Percentiles rank a stretch among this genome's conserved stretches.
These are phyloP conservation scores for Drosophila eohydei DNA, from an alignment of 2,888 invertebrate species.

Conservation along the genomic window DNA sequence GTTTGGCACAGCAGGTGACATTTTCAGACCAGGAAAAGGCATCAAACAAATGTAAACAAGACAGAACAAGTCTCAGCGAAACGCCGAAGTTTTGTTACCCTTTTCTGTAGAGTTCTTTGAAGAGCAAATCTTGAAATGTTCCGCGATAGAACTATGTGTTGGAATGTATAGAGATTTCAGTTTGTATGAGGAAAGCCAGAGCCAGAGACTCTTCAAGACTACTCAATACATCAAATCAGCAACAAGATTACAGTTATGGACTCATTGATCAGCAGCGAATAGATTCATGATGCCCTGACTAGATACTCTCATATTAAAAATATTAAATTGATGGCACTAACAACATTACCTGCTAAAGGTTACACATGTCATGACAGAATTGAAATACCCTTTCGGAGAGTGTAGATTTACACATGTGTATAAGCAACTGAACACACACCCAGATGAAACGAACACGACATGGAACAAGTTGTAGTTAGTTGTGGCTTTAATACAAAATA, in stretches of 20 bases:
- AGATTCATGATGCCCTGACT: not conserved
- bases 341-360: not conserved
- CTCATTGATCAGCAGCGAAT: not conserved
- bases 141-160: not conserved
- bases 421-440: constrained; percentile 55
- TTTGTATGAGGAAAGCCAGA: not conserved
- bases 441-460: constrained; percentile 64
- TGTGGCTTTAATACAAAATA: constrained; percentile 75
- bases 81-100: not conserved
- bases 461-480: constrained; percentile 69
- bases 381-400: not conserved
- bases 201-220: not conserved
- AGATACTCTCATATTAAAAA: too few species aligned
- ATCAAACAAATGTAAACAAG: constrained; percentile 49
- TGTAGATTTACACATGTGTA: not conserved
- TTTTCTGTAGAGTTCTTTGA: not conserved
- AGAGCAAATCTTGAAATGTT: not conserved
- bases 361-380: not conserved
- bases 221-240: not conserved
- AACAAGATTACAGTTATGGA: not conserved
- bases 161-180: not conserved
- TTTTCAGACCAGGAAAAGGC: constrained; percentile 75
- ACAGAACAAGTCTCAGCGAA: not conserved
- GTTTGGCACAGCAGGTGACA: constrained; percentile 82
- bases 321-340: not conserved